Evolutionary conservation across 64 coral and sea anemone genomes (phyloP), one percentile per base, ranked within the genome.

Genomic region (Porites lutea): DNA sequence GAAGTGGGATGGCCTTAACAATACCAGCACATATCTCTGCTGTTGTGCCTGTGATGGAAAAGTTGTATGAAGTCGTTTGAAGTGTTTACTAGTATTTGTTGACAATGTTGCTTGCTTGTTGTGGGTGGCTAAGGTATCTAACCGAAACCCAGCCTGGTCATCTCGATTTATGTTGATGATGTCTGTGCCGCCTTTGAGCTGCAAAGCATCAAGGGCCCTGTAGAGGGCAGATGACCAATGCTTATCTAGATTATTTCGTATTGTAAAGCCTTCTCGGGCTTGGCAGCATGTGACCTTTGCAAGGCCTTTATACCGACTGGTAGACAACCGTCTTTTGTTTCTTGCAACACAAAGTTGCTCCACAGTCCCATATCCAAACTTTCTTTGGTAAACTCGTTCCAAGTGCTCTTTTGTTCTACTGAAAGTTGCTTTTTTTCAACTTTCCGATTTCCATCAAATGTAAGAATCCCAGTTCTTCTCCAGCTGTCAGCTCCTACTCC

Each of bases 121-220:
- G 45, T 95, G 93, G 9, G 93, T 95, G 8, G 87, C n/a, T 5
- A 90, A 3, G 0, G 92, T 89, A 66, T 94, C 87, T 2, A 95
- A 16, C 4, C 93, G 73, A 79, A 95, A 96, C n/a, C 95, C 90
- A 74, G 95, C 90, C n/a, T 96, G 86, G 64, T 93, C 87, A 72
- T 90, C 95, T 62, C 90, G 67, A 3, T 53, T 73, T 16, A 96
- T 14, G 74, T 78, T 96, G 0, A 96, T 0, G 0, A 78, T 67
- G 15, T 96, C 62, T 14, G 7, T 58, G 9, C 94, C 90, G 84
- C 89, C 86, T 8, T 23, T 65, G 10, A 60, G 72, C 11, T 95
- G 89, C 0, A 91, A 6, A n/a, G 12, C 47, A 65, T 95, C 83
- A 6, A 95, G 79, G 16, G 11, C 74, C 48, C 67, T 23, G 19